Evolutionary conservation across 2,113 vertebrate species (phyloP), one percentile per base, ranked within the genome.

Genomic region (Glaucomys volans): DNA sequence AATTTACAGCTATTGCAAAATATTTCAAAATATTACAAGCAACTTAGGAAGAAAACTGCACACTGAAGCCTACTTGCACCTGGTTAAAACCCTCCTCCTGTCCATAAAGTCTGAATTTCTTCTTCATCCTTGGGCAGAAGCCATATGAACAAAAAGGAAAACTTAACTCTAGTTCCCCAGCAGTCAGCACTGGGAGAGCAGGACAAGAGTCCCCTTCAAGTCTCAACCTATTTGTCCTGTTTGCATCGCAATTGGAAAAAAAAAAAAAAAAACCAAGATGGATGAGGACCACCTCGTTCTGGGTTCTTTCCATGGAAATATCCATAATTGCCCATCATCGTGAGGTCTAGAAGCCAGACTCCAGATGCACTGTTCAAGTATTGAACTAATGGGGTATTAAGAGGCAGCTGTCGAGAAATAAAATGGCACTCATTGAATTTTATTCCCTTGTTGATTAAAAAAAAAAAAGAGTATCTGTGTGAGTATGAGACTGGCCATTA

Each of bases 341-440:
- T 76, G n/a, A 87, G 14, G 11, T 85, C 72, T 47, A 54, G 35
- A 90, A 94, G 57, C 64, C 71, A 76, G 62, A 81, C 57, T 37
- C 6, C 87, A 90, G 81, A 54, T 50, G 59, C 12, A 7, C 30
- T 75, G 8, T 42, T 24, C 8, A 14, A 2, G 17, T 8, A 14
- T 52, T 4, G 18, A 17, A 4, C 75, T 20, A 30, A 30, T 22
- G 26, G 66, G 30, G 35, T 52, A 9, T 17, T 71, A 83, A 85
- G 44, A 91, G 47, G 18, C 77, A 93, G 69, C 86, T 94, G 24
- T 79, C 2, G 11, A 87, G 77, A 94, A 64, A 84, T 54, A n/a
- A 94, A 92, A 94, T 22, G 67, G 42, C 22, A 35, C 37, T 87
- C 14, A 0, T 11, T 84, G 76, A 87, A 37, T 95, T 89, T 44